A percentile compares a stretch with the other conserved stretches of the same genome.
phyloP scores from a whole-genome alignment of 2,797 vertebrate genomes.

The Eulemur albifrons region DNA sequence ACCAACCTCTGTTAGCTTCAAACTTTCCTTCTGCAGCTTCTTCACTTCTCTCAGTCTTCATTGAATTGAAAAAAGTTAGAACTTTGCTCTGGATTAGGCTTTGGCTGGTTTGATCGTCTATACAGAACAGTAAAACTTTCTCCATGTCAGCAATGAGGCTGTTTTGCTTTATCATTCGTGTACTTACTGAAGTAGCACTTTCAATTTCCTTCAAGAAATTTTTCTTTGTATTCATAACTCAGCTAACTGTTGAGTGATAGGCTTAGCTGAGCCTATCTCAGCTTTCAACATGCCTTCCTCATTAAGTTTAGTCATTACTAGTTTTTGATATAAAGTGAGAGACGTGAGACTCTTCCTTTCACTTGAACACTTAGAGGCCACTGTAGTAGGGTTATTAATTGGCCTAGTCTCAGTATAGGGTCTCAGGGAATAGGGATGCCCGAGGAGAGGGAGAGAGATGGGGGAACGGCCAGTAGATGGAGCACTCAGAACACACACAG shows the following conservation, averaged over 20 bases:
- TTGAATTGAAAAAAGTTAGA: background rate
- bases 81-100: background rate
- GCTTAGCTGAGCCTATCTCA: background rate
- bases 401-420: background rate
- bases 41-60: background rate
- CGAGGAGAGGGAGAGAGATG: background rate
- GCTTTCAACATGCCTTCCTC: background rate
- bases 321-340: background rate
- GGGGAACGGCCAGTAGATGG: background rate
- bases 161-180: background rate
- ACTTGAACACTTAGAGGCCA: background rate
- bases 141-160: background rate
- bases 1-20: background rate
- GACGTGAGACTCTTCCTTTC: background rate
- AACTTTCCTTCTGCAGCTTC: background rate
- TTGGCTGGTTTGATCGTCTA: background rate
- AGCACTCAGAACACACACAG: background rate
- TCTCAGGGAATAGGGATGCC: background rate
- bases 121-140: background rate
- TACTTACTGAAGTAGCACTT: background rate
- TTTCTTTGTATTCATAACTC: background rate
- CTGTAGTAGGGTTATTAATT: background rate
- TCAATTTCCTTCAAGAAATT: background rate
- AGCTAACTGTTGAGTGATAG: background rate
- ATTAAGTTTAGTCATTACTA: background rate